Percentiles rank a stretch among this genome's conserved stretches.
These are phyloP conservation scores for Mamestra configurata DNA, from an alignment of 1,140 invertebrate species.

Conservation along the genomic window DNA sequence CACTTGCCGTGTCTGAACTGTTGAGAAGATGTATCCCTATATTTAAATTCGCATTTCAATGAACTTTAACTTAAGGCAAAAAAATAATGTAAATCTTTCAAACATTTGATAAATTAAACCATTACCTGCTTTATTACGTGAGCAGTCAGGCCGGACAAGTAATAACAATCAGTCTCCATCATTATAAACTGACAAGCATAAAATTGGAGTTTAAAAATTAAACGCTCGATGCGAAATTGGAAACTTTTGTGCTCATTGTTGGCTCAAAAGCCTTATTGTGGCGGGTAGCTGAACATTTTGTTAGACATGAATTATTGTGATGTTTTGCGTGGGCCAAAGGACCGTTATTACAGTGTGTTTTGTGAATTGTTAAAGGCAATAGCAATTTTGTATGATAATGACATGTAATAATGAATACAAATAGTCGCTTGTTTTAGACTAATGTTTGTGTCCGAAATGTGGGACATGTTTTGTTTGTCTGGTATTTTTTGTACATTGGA, in stretches of 20 bases:
- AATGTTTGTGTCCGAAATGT: neutral
- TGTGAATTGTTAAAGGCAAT: slow-evolving; percentile 26
- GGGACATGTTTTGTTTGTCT: neutral
- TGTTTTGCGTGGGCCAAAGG: slow-evolving; percentile 3
- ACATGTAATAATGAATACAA: slow-evolving; percentile 26
- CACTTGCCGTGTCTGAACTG: neutral
- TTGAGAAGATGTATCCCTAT: neutral
- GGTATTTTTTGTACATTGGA: too few species aligned
- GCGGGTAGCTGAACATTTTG: slow-evolving; percentile 37
- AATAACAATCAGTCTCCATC: slow-evolving; percentile 42
- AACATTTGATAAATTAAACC: slow-evolving; percentile 43
- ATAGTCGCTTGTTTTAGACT: neutral
- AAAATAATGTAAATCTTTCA: neutral
- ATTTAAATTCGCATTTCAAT: neutral
- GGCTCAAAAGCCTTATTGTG: slow-evolving; percentile 21
- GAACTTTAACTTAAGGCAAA: neutral
- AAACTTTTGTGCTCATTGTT: slow-evolving; percentile 36
- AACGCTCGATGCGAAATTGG: slow-evolving; percentile 44
- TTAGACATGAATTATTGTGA: slow-evolving; percentile 24
- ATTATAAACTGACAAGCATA: slow-evolving; percentile 45
- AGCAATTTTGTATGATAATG: slow-evolving; percentile 21
- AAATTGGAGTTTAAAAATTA: slow-evolving; percentile 48
- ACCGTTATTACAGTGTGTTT: slow-evolving; percentile 35
- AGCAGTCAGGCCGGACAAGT: slow-evolving; percentile 38
- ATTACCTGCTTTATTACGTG: slow-evolving; percentile 41